Evolutionary conservation across 2,888 invertebrate genomes (phyloP).

Genomic region (Clistopyga incitator): DNA sequence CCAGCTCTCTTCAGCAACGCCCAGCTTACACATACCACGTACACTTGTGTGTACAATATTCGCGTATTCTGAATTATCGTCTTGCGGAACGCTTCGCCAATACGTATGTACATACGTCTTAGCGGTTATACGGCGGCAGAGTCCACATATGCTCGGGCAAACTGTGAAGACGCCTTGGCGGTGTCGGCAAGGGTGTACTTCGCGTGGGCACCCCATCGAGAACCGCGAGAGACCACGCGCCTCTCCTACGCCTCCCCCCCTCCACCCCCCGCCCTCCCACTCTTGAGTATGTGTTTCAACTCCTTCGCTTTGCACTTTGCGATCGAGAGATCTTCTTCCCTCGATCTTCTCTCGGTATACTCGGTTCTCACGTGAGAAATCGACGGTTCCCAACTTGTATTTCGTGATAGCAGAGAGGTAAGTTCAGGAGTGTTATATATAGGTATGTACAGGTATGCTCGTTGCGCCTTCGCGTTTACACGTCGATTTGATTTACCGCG

Average conservation of each 20-base stretch:
- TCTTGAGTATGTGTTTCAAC: conserved; percentile 1
- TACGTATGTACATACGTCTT: conserved; percentile 79
- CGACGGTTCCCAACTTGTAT: conserved; percentile 71
- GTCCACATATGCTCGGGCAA: conserved; percentile 56
- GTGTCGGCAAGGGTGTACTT: conserved; percentile 66
- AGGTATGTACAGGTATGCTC: conserved; percentile 24
- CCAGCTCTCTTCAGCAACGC: conserved; percentile 73
- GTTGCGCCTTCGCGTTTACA: conserved; percentile 61
- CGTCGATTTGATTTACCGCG: conserved; percentile 70
- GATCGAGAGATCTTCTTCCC: conserved; percentile 59
- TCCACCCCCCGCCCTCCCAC: too few relatives aligned
- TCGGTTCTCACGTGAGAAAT: conserved; percentile 68
- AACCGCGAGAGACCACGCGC: conserved; percentile 65
- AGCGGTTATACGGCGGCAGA: conserved; percentile 69
- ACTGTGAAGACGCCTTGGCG: conserved; percentile 57
- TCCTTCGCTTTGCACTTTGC: conserved; percentile 5
- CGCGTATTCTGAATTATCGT: conserved; percentile 81
- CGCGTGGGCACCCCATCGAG: conserved; percentile 70
- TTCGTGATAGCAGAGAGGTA: conserved; percentile 60
- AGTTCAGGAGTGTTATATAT: conserved; percentile 15
- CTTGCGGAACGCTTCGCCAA: conserved; percentile 81
- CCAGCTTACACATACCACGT: conserved; percentile 46
- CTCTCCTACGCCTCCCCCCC: conserved; percentile 49
- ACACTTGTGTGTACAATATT: conserved; percentile 60
- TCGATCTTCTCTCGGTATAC: conserved; percentile 18